phyloP scores from a whole-genome alignment of 1,140 invertebrate species.

The Vanessa tameamea region DNA sequence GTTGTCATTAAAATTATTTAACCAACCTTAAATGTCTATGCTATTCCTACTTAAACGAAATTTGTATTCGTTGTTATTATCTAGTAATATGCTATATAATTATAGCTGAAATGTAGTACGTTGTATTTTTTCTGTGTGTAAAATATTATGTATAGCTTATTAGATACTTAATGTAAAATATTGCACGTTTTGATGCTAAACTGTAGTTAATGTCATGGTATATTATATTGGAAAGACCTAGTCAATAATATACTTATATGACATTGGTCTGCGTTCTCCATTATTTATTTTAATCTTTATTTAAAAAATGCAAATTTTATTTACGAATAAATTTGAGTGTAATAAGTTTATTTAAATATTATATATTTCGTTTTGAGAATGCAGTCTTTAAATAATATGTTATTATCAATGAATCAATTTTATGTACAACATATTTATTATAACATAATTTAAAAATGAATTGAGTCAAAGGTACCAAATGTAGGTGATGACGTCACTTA shows the following conservation, averaged over 20 bases:
- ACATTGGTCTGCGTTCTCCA: not conserved
- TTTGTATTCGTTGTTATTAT: slow-evolving; percentile 28
- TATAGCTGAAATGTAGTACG: slow-evolving; percentile 6
- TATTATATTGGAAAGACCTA: slow-evolving; percentile 5
- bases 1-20: slow-evolving; percentile 12
- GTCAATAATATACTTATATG: not conserved
- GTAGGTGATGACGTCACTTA: slow-evolving; percentile 12
- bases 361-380: not conserved
- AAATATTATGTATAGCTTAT: slow-evolving; percentile 64
- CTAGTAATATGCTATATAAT: slow-evolving; percentile 21
- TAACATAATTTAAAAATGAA: slow-evolving; percentile 18
- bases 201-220: slow-evolving; percentile 8
- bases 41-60: slow-evolving; percentile 15
- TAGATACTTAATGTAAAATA: slow-evolving; percentile 58
- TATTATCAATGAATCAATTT: not conserved
- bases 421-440: slow-evolving; percentile 2
- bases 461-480: slow-evolving; percentile 37
- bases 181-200: slow-evolving; percentile 29
- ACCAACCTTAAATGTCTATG: slow-evolving; percentile 22
- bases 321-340: not conserved
- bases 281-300: not conserved
- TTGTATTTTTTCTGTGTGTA: slow-evolving; percentile 56
- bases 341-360: not conserved
- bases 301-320: too few species aligned
- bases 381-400: not conserved